Evolutionary conservation across 2,888 invertebrate genomes (phyloP).

Genomic region (Dasysyrphus albostriatus): DNA sequence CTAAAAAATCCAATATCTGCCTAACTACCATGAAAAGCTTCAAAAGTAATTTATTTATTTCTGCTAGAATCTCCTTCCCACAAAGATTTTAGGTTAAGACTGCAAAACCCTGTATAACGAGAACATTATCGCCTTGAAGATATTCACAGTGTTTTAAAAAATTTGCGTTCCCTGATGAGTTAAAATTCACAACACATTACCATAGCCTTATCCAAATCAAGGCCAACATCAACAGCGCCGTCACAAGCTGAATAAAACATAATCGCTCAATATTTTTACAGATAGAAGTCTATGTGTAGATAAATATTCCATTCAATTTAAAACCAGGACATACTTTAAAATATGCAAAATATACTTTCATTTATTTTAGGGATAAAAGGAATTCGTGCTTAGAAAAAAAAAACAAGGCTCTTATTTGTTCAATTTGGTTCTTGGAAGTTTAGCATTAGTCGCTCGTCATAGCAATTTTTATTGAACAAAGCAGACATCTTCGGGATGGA

Average conservation of each 20-base stretch:
- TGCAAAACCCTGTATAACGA: neutral
- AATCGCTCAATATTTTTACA: neutral
- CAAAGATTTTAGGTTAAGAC: neutral
- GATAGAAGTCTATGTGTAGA: neutral
- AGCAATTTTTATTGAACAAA: neutral
- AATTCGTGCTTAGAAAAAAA: neutral
- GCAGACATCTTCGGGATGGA: neutral
- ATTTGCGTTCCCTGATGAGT: neutral
- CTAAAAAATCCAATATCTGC: too few relatives aligned
- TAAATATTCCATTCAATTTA: conserved; percentile 6
- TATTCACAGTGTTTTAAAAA: neutral
- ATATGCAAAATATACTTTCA: neutral
- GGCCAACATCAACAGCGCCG: neutral
- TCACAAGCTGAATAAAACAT: conserved; percentile 6
- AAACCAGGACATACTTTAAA: neutral
- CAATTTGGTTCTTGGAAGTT: neutral
- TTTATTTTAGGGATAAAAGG: neutral
- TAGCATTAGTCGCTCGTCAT: neutral
- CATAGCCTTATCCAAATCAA: neutral
- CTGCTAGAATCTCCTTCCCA: neutral
- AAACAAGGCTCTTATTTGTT: neutral
- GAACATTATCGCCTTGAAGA: neutral
- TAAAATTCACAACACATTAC: neutral
- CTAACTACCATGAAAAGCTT: too few relatives aligned
- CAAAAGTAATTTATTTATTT: neutral